phyloP scores from a whole-genome alignment of 1,140 invertebrate species.

The Dendrolimus punctatus region DNA sequence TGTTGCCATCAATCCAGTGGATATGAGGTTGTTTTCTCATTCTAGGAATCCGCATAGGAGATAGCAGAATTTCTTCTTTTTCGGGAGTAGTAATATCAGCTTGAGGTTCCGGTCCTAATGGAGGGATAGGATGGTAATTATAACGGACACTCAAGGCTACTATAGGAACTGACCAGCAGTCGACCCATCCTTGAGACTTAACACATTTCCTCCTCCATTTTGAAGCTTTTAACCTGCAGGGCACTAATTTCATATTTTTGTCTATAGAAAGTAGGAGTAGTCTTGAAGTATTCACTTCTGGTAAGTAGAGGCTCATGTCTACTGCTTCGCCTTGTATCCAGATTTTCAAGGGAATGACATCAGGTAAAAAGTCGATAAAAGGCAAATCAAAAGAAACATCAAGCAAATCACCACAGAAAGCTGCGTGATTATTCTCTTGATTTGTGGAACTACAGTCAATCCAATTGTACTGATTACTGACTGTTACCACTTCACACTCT shows the following conservation, averaged over 20 bases:
- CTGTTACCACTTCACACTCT: conserved; percentile 95
- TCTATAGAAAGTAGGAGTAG: conserved; percentile 88
- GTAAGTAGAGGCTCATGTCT: conserved; percentile 90
- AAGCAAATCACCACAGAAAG: conserved; percentile 93
- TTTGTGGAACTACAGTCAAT: conserved; percentile 96
- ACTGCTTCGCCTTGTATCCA: conserved; percentile 96
- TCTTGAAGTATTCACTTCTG: conserved; percentile 91
- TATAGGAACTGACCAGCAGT: conserved; percentile 96
- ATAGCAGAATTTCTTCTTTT: conserved; percentile 92
- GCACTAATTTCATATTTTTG: conserved; percentile 89
- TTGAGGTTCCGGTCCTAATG: conserved; percentile 87
- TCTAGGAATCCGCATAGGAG: conserved; percentile 90
- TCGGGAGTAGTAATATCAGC: conserved; percentile 94
- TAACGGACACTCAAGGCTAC: conserved; percentile 93
- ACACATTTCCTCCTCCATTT: conserved; percentile 93
- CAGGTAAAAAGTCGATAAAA: conserved; percentile 92
- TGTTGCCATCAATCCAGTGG: conserved; percentile 78
- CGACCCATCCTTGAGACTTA: conserved; percentile 88
- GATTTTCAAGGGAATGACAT: conserved; percentile 89
- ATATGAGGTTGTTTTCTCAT: conserved; percentile 80
- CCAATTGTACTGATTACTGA: conserved; percentile 99
- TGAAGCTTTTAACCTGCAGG: conserved; percentile 63
- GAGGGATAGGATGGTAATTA: conserved; percentile 92
- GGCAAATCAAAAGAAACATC: conserved; percentile 94
- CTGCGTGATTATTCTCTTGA: conserved; percentile 95